Conservation (phyloP, 2,113 vertebrate genomes). For the Beaufortia kweichowensis region DNA sequence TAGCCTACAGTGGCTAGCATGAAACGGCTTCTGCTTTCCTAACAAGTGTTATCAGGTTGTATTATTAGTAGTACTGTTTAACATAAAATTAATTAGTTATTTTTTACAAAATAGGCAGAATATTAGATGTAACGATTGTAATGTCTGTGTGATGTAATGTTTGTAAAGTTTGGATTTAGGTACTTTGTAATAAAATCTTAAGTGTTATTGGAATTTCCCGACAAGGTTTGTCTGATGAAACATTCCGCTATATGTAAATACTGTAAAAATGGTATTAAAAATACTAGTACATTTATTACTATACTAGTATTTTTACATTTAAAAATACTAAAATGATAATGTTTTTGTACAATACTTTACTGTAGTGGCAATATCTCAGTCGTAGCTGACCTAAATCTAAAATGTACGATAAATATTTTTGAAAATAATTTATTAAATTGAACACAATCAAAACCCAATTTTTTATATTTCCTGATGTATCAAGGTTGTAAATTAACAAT, state of each 20-base stretch:
- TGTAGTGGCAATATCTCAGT: too few relatives aligned
- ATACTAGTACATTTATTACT: too few relatives aligned
- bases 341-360: not conserved
- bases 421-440: too few relatives aligned
- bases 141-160: not conserved
- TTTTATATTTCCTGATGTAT: too few relatives aligned
- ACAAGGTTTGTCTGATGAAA: not conserved
- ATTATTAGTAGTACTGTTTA: not conserved
- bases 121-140: not conserved
- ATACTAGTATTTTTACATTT: too few relatives aligned
- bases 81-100: too few relatives aligned
- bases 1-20: slow-evolving; percentile 30
- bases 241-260: not conserved
- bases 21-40: not conserved
- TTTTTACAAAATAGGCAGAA: too few relatives aligned
- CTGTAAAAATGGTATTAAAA: not conserved
- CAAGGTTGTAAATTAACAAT: too few relatives aligned
- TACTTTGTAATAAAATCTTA: not conserved
- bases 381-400: too few relatives aligned
- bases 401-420: too few relatives aligned
- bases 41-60: not conserved
- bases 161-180: not conserved
- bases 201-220: not conserved
- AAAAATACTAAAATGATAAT: too few relatives aligned
- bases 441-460: too few relatives aligned